These are phyloP conservation scores for Aphidoletes aphidimyza DNA, from an alignment of 2,888 invertebrate species.

Conservation along the genomic window DNA sequence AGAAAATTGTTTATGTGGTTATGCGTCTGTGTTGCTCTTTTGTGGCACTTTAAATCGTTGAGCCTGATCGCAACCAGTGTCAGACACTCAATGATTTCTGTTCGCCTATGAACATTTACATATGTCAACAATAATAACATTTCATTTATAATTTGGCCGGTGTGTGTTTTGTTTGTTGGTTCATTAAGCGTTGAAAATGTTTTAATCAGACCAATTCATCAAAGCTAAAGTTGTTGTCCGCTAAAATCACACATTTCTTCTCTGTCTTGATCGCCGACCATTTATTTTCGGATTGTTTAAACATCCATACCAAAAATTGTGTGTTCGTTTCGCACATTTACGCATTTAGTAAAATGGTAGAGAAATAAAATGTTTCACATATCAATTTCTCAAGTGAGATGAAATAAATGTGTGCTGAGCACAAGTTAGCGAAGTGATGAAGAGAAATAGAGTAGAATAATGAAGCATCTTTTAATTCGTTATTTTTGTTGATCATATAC, in stretches of 20 bases:
- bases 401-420: neutral
- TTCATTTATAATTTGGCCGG: neutral
- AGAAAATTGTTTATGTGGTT: neutral
- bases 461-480: too few relatives aligned
- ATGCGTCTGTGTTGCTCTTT: neutral
- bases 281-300: neutral
- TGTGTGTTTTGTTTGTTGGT: neutral
- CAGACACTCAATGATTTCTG: neutral
- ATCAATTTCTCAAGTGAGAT: neutral
- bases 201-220: constrained; percentile 17
- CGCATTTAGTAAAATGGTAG: neutral
- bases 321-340: too few relatives aligned
- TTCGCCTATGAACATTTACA: neutral
- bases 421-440: neutral
- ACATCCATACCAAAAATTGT: too few relatives aligned
- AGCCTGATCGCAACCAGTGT: neutral
- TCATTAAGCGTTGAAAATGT: neutral
- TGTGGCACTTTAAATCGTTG: neutral
- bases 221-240: too few relatives aligned
- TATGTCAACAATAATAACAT: constrained; percentile 28
- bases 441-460: too few relatives aligned
- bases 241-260: neutral
- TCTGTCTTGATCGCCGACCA: neutral
- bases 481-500: too few relatives aligned
- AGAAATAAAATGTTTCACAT: neutral